These are phyloP conservation scores for Empis stercorea DNA, from an alignment of 2,888 invertebrate species.

Conservation along the genomic window DNA sequence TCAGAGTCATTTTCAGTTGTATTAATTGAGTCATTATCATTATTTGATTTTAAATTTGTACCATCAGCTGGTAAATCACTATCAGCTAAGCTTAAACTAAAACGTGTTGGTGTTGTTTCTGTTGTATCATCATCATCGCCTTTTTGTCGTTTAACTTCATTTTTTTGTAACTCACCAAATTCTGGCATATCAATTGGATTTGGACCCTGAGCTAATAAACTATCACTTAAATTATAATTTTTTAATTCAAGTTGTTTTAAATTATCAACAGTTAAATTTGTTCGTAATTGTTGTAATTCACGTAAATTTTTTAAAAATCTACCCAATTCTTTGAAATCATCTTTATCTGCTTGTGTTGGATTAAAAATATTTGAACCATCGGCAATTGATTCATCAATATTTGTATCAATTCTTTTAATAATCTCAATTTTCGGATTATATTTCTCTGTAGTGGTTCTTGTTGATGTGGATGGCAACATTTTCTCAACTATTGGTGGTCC, in stretches of 20 bases:
- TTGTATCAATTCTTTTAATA: constrained; percentile 11
- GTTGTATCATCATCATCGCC: constrained; percentile 10
- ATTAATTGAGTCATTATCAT: constrained; percentile 6
- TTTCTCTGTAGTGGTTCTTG: constrained; percentile 7
- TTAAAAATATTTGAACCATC: constrained; percentile 8
- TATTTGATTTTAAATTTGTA: constrained; percentile 10
- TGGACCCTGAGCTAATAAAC: constrained; percentile 29
- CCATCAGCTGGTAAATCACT: constrained; percentile 11
- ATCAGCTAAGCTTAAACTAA: constrained; percentile 22
- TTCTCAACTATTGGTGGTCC: neutral
- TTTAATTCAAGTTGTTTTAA: constrained; percentile 32
- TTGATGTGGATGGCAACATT: neutral
- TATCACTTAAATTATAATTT: constrained; percentile 26
- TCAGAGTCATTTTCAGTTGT: constrained; percentile 1
- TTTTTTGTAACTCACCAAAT: constrained; percentile 30
- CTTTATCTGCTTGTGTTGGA: constrained; percentile 29
- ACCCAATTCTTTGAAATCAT: constrained; percentile 39
- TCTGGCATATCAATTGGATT: constrained; percentile 33
- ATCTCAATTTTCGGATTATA: neutral
- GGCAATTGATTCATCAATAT: constrained; percentile 3
- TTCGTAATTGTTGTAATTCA: constrained; percentile 33
- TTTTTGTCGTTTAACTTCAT: constrained; percentile 41
- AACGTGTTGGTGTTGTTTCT: constrained; percentile 19
- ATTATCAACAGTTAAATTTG: constrained; percentile 34
- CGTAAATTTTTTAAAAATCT: constrained; percentile 39